Evolutionary conservation across 2,113 vertebrate genomes (phyloP).

Genomic region (Melanotaenia duboulayi): DNA sequence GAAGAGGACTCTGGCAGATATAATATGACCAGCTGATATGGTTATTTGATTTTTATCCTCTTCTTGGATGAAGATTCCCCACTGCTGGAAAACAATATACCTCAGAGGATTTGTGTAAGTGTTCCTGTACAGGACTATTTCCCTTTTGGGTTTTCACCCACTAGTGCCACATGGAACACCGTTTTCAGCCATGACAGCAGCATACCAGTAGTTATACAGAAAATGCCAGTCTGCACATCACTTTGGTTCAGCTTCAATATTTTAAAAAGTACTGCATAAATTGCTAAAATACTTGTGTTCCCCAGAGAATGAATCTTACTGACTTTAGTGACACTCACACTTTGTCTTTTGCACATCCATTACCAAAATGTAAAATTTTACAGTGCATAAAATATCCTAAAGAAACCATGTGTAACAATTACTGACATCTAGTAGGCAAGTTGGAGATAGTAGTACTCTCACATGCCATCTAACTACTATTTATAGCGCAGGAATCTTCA

Average conservation of each 20-base stretch:
- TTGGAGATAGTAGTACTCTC: too few species aligned
- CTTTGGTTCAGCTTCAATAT: not conserved
- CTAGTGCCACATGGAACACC: not conserved
- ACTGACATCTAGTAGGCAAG: too few species aligned
- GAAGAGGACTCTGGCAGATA: constrained; percentile 46
- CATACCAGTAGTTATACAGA: not conserved
- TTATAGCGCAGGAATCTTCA: too few species aligned
- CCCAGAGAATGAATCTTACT: not conserved
- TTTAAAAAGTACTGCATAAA: not conserved
- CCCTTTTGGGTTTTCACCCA: not conserved
- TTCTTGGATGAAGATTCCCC: constrained; percentile 4
- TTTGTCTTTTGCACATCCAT: not conserved
- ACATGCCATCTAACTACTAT: too few species aligned
- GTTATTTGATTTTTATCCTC: constrained; percentile 25
- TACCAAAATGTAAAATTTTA: too few species aligned
- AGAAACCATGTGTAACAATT: too few species aligned
- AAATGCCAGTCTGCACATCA: not conserved
- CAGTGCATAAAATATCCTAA: too few species aligned
- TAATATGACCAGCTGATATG: constrained; percentile 37
- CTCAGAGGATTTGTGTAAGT: constrained; percentile 20
- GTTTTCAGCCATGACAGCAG: not conserved
- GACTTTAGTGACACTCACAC: rapidly evolving
- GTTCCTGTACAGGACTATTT: not conserved
- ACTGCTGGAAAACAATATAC: not conserved
- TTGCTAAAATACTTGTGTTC: not conserved